Base-by-base conservation (phyloP, 2,113 vertebrate species). In the Lathamus discolor region DNA sequence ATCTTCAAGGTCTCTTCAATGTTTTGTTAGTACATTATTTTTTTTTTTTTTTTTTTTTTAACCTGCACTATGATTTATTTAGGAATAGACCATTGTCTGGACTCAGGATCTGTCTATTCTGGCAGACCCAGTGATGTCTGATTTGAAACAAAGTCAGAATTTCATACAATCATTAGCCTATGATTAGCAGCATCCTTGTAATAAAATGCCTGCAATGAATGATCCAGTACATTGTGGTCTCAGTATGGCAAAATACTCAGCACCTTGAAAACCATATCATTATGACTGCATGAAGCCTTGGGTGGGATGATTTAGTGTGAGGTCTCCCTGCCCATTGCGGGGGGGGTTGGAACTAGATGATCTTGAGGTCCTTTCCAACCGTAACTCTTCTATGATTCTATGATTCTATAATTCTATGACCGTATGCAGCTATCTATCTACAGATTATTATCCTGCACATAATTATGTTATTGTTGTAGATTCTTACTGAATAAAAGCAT, bases 251-350 rank as follows among this genome's bases (percentile, higher is more conserved):
- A 94, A 92, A 9, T 57, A 69, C 13, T 67, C n/a, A n/a, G n/a
- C n/a, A n/a, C n/a, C n/a, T n/a, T 93, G 79, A 93, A 96, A 95
- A 93, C 83, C 37, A 35, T 86, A 74, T 89, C 66, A 46, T 55
- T 79, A 62, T 69, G 73, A 46, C 10, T 85, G 41, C 37, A 41
- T 41, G 41, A 43, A 15, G 41, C 41, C 41, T 43, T 43, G 41
- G 41, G 41, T 43, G 41, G 14, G 6, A 43, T 13, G 41, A 15
- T 43, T 43, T 43, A 43, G 41, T 15, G 41, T 43, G 13, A 43
- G 41, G 41, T 43, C 13, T 43, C 41, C 41, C 41, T 43, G 41
- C 41, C 41, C 41, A 43, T 43, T 6, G 14, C 13, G 41, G 41
- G 41, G 41, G 41, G 41, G 41, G 41, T 43, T 43, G 41, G 41